These are phyloP conservation scores for Tipula lateralis DNA, from an alignment of 2,888 invertebrate species.

Conservation along the genomic window DNA sequence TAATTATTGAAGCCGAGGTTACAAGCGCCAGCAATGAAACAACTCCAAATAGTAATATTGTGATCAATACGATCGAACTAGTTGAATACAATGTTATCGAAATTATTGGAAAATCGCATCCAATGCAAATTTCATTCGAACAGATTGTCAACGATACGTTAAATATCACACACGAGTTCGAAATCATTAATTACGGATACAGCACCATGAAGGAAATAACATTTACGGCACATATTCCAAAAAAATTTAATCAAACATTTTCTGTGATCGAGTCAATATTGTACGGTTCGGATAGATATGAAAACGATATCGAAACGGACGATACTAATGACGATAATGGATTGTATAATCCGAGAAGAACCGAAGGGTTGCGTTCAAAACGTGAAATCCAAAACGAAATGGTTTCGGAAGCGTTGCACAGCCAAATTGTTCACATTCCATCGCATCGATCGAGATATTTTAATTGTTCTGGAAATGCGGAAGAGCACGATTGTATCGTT, in stretches of 20 bases:
- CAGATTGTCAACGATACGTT: not conserved
- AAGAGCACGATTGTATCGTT: not conserved
- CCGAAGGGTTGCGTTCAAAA: not conserved
- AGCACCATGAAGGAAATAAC: not conserved
- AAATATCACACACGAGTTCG: not conserved
- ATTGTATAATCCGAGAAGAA: not conserved
- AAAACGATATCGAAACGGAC: not conserved
- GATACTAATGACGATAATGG: not conserved
- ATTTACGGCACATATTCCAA: not conserved
- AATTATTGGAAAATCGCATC: slow-evolving; percentile 29
- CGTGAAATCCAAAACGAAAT: not conserved
- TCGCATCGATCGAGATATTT: not conserved
- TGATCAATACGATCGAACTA: not conserved
- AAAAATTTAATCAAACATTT: not conserved
- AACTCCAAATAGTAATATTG: not conserved
- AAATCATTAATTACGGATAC: not conserved
- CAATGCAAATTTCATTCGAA: not conserved
- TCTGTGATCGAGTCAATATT: not conserved
- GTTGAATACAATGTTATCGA: slow-evolving; percentile 34
- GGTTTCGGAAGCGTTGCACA: not conserved
- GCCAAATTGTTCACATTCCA: not conserved
- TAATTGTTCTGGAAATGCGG: not conserved
- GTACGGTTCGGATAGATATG: not conserved
- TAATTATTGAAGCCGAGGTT: slow-evolving; percentile 31
- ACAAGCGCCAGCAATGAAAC: slow-evolving; percentile 34